Percentiles rank a stretch among this genome's conserved stretches.
These are phyloP conservation scores for Drosophila ananassae DNA, from an alignment of 1,140 invertebrate species.

Conservation along the genomic window DNA sequence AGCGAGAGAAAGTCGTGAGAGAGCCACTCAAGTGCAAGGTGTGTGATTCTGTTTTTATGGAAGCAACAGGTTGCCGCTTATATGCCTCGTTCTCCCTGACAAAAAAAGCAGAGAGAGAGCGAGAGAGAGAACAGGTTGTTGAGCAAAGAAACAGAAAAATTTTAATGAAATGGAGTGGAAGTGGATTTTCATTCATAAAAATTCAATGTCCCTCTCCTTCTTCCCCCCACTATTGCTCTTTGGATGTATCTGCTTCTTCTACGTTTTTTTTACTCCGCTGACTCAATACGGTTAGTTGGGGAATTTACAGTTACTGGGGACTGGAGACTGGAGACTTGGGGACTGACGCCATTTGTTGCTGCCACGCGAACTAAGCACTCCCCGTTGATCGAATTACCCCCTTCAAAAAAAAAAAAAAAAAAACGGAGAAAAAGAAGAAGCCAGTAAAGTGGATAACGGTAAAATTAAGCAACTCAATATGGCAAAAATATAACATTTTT, in stretches of 20 bases:
- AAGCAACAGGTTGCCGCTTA: not conserved
- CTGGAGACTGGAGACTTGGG: not conserved
- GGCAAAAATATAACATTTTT: not conserved
- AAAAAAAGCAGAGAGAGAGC: not conserved
- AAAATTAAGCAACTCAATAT: conserved; percentile 34
- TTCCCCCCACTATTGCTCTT: too few relatives aligned
- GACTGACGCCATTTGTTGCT: conserved; percentile 2
- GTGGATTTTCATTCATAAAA: conserved; percentile 8
- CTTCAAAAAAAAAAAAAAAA: not conserved
- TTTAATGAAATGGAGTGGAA: not conserved
- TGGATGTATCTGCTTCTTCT: not conserved
- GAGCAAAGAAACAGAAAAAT: not conserved
- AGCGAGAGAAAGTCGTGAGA: not conserved
- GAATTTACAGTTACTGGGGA: conserved; percentile 51
- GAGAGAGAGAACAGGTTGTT: conserved; percentile 4
- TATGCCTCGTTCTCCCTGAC: too few relatives aligned
- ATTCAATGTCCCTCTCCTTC: not conserved
- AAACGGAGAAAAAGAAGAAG: conserved; percentile 5
- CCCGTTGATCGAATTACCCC: conserved; percentile 26
- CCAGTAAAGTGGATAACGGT: conserved; percentile 43
- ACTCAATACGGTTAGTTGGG: conserved; percentile 43
- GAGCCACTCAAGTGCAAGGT: not conserved
- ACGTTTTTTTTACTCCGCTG: conserved; percentile 20
- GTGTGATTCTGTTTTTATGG: too few relatives aligned
- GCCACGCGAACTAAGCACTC: conserved; percentile 2